Percentiles rank a stretch among this genome's conserved stretches.
These are phyloP conservation scores for Austrolebias charrua DNA, from an alignment of 2,797 vertebrate genomes.

Conservation along the genomic window DNA sequence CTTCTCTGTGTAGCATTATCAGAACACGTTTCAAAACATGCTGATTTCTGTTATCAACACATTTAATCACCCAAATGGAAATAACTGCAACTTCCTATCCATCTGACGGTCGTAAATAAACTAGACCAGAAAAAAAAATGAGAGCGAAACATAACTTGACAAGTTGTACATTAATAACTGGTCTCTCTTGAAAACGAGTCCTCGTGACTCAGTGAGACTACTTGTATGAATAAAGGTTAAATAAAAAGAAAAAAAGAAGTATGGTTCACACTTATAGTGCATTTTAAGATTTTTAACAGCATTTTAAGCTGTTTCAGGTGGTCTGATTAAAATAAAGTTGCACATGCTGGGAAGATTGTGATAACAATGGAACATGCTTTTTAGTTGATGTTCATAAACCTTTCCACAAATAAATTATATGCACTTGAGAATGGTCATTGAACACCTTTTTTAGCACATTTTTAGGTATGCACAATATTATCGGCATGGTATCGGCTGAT, in stretches of 20 bases:
- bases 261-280: constrained; percentile 2
- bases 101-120: constrained; percentile 5
- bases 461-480: no score
- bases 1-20: constrained; percentile 16
- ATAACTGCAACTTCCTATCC: constrained; percentile 9
- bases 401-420: no score
- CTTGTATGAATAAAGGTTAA: no score
- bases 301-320: not conserved
- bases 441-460: not conserved
- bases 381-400: not conserved
- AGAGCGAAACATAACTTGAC: not conserved
- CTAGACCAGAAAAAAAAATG: not conserved
- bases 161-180: no score
- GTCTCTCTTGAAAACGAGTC: no score
- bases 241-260: not conserved
- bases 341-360: not conserved
- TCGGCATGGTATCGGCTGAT: no score
- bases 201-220: no score
- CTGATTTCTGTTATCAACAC: constrained; percentile 1
- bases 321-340: not conserved
- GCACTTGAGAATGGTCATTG: not conserved
- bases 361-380: not conserved
- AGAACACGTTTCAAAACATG: constrained; percentile 1
- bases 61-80: constrained; percentile 32
- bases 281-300: no score